phyloP scores from a whole-genome alignment of 2,113 vertebrate species.

The Atlantisia rogersi region DNA sequence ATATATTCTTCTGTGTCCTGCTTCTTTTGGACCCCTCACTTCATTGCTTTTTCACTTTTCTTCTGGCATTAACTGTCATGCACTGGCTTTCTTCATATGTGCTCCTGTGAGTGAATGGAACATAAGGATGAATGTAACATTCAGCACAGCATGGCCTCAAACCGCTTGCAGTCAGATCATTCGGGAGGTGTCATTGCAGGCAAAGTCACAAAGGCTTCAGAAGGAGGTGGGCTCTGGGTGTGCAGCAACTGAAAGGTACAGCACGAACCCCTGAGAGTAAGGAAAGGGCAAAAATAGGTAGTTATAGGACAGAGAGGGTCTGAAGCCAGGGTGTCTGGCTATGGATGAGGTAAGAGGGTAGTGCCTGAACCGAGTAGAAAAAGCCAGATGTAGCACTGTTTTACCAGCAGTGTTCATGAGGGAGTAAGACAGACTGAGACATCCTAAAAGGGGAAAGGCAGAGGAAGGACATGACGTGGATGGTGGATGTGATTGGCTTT shows the following conservation, averaged over 20 bases:
- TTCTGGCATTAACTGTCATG: background rate
- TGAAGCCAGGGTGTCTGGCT: background rate
- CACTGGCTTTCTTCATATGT: background rate
- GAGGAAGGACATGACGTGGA: accelerated
- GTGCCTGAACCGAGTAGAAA: background rate
- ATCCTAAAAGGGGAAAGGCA: background rate
- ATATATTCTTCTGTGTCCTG: background rate
- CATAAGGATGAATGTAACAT: background rate
- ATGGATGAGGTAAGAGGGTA: background rate
- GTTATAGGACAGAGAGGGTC: background rate
- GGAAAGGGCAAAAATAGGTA: background rate
- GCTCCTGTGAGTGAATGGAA: background rate
- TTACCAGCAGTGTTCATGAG: background rate
- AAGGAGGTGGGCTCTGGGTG: background rate
- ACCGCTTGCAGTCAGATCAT: background rate
- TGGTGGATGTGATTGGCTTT: background rate
- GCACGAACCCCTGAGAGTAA: background rate
- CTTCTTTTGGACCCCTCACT: background rate
- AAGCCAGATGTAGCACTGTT: background rate
- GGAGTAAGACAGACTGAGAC: background rate
- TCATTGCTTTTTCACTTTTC: background rate
- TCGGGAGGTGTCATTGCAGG: background rate
- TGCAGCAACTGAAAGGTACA: background rate
- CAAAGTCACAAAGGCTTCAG: background rate
- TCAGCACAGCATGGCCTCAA: background rate